Evolutionary conservation across 2,888 invertebrate genomes (phyloP).

Genomic region (Sarcophaga carnaria): DNA sequence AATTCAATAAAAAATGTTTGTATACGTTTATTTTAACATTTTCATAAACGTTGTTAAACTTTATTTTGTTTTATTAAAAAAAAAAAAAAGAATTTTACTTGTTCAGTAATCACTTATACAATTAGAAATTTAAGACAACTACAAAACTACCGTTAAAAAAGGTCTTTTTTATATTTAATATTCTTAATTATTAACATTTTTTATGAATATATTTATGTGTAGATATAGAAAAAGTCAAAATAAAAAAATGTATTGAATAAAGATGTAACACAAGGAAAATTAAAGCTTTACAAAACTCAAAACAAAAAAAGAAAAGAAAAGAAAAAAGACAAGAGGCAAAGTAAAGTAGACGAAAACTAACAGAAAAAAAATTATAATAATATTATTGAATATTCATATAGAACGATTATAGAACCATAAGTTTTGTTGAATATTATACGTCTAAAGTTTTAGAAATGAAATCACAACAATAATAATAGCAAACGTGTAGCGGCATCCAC

Average conservation of each 20-base stretch:
- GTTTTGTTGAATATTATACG: slow-evolving; percentile 43
- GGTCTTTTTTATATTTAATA: slow-evolving; percentile 39
- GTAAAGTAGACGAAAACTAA: slow-evolving; percentile 7
- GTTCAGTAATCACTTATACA: slow-evolving; percentile 53
- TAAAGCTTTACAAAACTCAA: slow-evolving; percentile 26
- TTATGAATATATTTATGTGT: slow-evolving; percentile 29
- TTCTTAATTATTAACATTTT: slow-evolving; percentile 59
- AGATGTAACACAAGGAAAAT: slow-evolving; percentile 11
- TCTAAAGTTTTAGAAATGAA: slow-evolving; percentile 62
- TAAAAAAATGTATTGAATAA: slow-evolving; percentile 19
- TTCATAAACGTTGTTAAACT: slow-evolving; percentile 22
- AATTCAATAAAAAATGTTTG: background rate
- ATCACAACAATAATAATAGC: slow-evolving; percentile 68
- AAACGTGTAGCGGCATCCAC: slow-evolving; percentile 63
- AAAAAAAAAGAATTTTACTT: slow-evolving; percentile 48
- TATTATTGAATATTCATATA: slow-evolving; percentile 23
- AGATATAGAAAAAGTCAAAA: background rate
- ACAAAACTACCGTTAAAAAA: slow-evolving; percentile 66
- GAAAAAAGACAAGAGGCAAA: background rate
- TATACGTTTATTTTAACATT: background rate
- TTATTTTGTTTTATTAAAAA: slow-evolving; percentile 48
- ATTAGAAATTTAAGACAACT: slow-evolving; percentile 61
- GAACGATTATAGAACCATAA: slow-evolving; percentile 62
- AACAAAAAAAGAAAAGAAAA: background rate
- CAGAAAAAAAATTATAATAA: background rate